Conservation (phyloP, 2,888 invertebrate genomes). For the Brachyopa scutellaris region DNA sequence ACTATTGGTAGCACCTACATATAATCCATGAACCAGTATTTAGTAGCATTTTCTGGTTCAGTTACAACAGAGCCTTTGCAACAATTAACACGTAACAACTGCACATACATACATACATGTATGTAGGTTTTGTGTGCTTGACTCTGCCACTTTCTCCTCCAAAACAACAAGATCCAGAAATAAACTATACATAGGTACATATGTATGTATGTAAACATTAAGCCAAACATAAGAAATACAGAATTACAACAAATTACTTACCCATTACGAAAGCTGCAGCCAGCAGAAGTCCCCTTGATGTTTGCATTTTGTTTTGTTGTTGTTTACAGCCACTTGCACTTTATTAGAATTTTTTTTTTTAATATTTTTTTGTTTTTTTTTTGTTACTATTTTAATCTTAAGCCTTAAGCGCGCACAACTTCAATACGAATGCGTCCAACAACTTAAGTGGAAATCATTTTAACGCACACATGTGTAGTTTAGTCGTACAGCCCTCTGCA, state of each 20-base stretch:
- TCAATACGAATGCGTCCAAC: conserved; percentile 30
- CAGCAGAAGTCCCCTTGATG: conserved; percentile 47
- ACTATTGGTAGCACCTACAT: neutral
- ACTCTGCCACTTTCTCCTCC: neutral
- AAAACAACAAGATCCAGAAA: too few relatives aligned
- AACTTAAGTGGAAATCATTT: conserved; percentile 27
- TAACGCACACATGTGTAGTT: conserved; percentile 12
- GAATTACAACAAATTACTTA: conserved; percentile 32
- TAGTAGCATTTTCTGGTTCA: too few relatives aligned
- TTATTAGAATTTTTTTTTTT: conserved; percentile 27
- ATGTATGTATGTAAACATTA: neutral
- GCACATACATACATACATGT: too few relatives aligned
- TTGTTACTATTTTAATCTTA: conserved; percentile 21
- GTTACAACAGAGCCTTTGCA: neutral
- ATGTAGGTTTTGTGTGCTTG: too few relatives aligned
- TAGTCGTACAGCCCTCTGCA: too few relatives aligned
- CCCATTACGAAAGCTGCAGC: conserved; percentile 54
- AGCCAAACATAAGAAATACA: neutral
- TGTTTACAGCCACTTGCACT: conserved; percentile 20
- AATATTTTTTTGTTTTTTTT: conserved; percentile 11
- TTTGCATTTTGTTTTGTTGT: conserved; percentile 36
- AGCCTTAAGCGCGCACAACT: conserved; percentile 35
- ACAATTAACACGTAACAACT: neutral
- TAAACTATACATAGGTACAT: neutral
- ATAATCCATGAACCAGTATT: too few relatives aligned